phyloP scores from a whole-genome alignment of 2,113 vertebrate species.

The Macheiramphus alcinus region DNA sequence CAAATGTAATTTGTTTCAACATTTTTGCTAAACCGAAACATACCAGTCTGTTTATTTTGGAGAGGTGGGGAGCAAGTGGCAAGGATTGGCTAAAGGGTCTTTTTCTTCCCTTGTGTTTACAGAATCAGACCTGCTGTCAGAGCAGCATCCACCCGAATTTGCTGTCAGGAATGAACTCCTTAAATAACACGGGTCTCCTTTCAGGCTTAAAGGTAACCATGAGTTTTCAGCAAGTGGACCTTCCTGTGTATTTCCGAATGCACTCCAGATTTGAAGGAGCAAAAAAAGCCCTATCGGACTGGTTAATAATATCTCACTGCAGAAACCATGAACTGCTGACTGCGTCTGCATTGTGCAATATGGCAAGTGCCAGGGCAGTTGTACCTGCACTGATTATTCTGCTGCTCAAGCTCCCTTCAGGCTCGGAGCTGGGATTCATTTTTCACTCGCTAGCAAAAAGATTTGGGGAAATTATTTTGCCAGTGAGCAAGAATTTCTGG shows the following conservation, averaged over 20 bases:
- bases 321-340: neutral
- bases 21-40: neutral
- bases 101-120: neutral
- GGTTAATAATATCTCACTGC: neutral
- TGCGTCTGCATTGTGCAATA: accelerated
- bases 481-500: neutral
- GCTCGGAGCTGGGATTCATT: neutral
- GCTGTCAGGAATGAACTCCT: neutral
- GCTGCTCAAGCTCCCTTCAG: neutral
- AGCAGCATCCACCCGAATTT: neutral
- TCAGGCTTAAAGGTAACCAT: neutral
- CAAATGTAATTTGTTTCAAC: neutral
- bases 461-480: neutral
- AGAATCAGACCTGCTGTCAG: neutral
- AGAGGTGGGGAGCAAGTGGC: neutral
- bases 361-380: accelerated
- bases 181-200: neutral
- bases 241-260: neutral
- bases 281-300: neutral
- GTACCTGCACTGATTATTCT: neutral
- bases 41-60: neutral
- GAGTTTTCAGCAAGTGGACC: neutral
- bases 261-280: neutral
- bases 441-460: neutral
- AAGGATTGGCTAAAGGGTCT: neutral